These are phyloP conservation scores for Vidua macroura DNA, from an alignment of 2,113 vertebrate genomes.

Conservation along the genomic window DNA sequence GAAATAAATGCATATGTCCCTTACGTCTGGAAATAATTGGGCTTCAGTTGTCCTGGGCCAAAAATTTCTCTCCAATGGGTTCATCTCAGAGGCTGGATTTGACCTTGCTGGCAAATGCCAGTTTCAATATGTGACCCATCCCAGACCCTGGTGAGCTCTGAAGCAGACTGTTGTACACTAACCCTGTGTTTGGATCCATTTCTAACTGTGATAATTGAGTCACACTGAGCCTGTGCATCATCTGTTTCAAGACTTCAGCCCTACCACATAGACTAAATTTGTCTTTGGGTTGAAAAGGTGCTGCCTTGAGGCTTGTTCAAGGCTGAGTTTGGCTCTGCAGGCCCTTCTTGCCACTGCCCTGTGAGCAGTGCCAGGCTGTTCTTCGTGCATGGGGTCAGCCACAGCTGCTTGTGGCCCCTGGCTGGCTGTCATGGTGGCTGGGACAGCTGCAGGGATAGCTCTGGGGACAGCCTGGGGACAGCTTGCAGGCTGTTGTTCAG, in stretches of 20 bases:
- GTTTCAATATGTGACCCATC: background rate
- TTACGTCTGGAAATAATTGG: conserved; percentile 21
- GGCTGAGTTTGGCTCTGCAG: background rate
- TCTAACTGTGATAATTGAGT: background rate
- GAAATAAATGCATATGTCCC: background rate
- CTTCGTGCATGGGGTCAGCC: background rate
- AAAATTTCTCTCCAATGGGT: background rate
- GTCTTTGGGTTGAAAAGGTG: background rate
- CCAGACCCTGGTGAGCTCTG: background rate
- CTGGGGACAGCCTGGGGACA: background rate
- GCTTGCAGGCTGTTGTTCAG: background rate
- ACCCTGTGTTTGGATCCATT: background rate
- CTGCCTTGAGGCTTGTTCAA: background rate
- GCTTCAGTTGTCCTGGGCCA: background rate
- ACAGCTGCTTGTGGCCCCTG: background rate
- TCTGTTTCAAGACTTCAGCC: background rate
- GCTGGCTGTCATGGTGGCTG: background rate
- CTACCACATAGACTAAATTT: background rate
- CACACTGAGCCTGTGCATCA: background rate
- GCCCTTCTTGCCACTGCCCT: background rate
- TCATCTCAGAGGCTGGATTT: background rate
- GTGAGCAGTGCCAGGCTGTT: background rate
- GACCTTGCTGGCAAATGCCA: background rate
- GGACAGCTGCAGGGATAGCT: background rate
- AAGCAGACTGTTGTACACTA: background rate